Percentiles rank a stretch among this genome's conserved stretches.
phyloP scores from a whole-genome alignment of 2,888 invertebrate genomes.

The Apotomis betuletana region DNA sequence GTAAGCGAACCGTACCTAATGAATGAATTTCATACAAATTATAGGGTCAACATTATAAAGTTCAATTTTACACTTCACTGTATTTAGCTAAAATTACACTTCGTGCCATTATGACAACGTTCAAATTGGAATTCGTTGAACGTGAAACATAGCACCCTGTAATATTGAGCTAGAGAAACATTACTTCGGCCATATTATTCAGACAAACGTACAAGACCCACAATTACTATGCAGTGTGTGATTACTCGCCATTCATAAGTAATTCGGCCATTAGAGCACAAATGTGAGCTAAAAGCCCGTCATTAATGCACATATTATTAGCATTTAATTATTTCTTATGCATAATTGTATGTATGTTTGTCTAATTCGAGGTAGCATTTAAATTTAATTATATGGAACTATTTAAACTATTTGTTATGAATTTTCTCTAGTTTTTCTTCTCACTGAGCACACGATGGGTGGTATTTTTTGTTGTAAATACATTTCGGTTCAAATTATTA shows the following conservation, averaged over 20 bases:
- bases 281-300: slow-evolving; percentile 22
- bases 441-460: neutral
- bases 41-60: no score
- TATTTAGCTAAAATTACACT: no score
- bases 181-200: slow-evolving; percentile 14
- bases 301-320: slow-evolving; percentile 33
- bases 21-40: no score
- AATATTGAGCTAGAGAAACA: neutral
- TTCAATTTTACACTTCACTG: no score
- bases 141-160: no score
- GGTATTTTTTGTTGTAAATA: no score
- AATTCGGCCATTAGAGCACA: slow-evolving; percentile 30
- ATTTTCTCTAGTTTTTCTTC: neutral
- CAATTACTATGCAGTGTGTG: neutral
- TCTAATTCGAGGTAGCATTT: neutral
- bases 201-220: neutral
- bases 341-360: slow-evolving; percentile 5
- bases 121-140: no score
- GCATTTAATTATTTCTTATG: slow-evolving; percentile 19
- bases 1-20: no score
- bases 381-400: neutral
- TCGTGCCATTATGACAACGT: no score
- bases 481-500: no score
- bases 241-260: slow-evolving; percentile 32
- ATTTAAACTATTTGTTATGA: neutral